Base-by-base conservation (phyloP, 2,888 invertebrate genomes). In the Trichopria drosophilae region DNA sequence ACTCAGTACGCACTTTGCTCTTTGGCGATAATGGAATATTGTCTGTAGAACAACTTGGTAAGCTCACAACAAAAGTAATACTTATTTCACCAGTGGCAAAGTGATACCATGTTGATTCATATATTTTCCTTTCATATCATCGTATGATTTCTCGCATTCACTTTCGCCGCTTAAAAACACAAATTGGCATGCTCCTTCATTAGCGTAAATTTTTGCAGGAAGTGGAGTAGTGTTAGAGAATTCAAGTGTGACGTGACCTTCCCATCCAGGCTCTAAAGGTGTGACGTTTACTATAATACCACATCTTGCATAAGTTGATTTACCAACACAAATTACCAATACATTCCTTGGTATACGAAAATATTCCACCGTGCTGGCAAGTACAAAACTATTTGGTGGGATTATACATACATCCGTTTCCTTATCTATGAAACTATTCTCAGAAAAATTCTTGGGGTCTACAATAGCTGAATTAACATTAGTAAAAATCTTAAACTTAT, bases 271-370 rank as follows among this genome's bases (percentile, higher is more conserved):
- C 37, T 47, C 47, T 37, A 47, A 39, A 34, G 47, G 47, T 34
- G 47, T 47, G 40, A 47, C 47, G 47, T 47, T 47, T 37, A 47
- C 47, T 37, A 47, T 47, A 39, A 47, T 47, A 32, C 47, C 47
- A 39, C 47, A 47, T 7, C 47, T 37, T 39, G 47, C 47, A 40
- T 47, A 47, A 37, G 47, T 47, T 37, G 39, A 39, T 47, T 47
- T 47, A 47, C 47, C 47, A 39, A 47, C 39, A 39, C 47, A 47
- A 39, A 47, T 47, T 39, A 39, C 39, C 47, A 47, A 37, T 47
- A 47, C 47, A 39, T 47, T 47, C 22, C 47, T 37, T 39, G 47
- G 47, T 39, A 47, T 47, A 39, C 47, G 47, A 39, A 47, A 47
- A 18, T 47, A 47, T 47, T 47, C 47, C 15, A 47, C 47, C 32